Percentiles rank a stretch among this genome's conserved stretches.
phyloP scores from a whole-genome alignment of 2,797 vertebrate species.

The Fringilla coelebs region DNA sequence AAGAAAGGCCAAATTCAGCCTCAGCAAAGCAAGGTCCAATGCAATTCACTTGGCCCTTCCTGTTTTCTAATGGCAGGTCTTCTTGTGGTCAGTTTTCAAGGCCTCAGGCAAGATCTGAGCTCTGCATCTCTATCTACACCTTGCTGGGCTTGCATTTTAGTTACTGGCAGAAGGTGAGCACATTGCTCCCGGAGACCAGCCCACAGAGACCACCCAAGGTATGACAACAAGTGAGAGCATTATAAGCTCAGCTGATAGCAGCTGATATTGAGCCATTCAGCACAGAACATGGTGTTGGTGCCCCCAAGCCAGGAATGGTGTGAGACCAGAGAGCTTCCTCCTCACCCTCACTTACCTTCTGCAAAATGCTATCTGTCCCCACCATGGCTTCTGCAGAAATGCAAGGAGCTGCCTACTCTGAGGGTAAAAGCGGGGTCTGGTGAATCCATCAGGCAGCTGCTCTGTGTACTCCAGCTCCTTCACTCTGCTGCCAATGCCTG shows the following conservation, averaged over 20 bases:
- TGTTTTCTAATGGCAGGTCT: not conserved
- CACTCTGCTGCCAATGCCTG: not conserved
- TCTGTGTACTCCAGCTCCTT: not conserved
- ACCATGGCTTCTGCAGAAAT: not conserved
- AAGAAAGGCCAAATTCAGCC: not conserved
- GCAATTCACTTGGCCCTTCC: not conserved
- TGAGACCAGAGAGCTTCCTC: not conserved
- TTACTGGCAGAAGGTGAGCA: not conserved
- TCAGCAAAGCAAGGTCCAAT: not conserved
- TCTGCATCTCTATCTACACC: not conserved
- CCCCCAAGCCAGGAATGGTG: not conserved
- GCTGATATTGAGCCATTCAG: not conserved
- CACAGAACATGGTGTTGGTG: rapidly evolving
- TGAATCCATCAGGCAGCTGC: not conserved
- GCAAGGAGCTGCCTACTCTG: not conserved
- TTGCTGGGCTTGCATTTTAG: not conserved
- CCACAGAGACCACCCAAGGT: not conserved
- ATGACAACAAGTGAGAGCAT: rapidly evolving
- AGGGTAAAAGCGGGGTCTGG: not conserved
- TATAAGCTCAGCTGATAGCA: not conserved
- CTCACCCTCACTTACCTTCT: not conserved
- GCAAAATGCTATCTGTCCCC: not conserved
- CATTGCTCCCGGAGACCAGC: not conserved
- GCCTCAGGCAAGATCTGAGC: not conserved
- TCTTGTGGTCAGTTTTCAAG: not conserved